phyloP scores from a whole-genome alignment of 2,888 invertebrate genomes.

The Camponotus fellah region DNA sequence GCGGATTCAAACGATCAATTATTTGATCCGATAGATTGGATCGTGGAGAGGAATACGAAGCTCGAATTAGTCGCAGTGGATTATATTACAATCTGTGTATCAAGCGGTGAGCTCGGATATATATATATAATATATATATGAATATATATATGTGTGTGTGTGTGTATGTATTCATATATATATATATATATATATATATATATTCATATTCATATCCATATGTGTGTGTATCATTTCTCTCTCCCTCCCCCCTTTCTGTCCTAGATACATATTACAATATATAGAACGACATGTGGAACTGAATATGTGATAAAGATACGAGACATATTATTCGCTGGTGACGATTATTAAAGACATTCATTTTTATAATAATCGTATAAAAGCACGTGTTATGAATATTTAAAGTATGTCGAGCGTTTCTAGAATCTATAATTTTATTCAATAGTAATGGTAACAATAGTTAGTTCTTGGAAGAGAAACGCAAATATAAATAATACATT shows the following conservation, averaged over 20 bases:
- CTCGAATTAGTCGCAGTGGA: constrained; percentile 41
- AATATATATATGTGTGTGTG: not conserved
- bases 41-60: constrained; percentile 39
- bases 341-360: constrained; percentile 1
- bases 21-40: constrained; percentile 34
- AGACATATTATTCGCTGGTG: not conserved
- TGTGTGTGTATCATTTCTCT: not conserved
- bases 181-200: not conserved
- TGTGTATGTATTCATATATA: too few species aligned
- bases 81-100: constrained; percentile 44
- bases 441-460: not conserved
- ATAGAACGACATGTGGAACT: not conserved
- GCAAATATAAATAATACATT: not conserved
- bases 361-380: not conserved
- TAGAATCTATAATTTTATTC: not conserved
- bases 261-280: not conserved
- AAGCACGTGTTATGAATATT: not conserved
- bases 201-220: not conserved
- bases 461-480: not conserved
- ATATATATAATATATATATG: not conserved
- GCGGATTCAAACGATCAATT: constrained; percentile 30
- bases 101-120: constrained; percentile 8
- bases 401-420: not conserved
- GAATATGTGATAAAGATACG: not conserved
- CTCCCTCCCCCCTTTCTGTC: not conserved